These are phyloP conservation scores for Brachyptera risi DNA, from an alignment of 2,888 invertebrate species.

Conservation along the genomic window DNA sequence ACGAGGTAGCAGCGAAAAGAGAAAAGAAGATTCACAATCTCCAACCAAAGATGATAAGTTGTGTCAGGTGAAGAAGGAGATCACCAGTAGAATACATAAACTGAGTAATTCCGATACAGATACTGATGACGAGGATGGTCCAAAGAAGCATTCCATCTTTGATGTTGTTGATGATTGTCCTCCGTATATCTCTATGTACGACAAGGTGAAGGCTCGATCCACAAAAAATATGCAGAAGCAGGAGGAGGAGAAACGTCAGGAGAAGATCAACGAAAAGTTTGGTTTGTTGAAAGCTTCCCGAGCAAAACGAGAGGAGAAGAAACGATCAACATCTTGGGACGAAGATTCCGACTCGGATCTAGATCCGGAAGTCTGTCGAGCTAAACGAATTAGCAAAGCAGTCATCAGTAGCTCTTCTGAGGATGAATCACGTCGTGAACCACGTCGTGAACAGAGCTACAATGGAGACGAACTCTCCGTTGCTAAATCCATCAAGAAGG, in stretches of 20 bases:
- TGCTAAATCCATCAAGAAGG: constrained; percentile 25
- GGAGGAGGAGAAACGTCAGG: constrained; percentile 80
- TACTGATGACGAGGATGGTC: constrained; percentile 50
- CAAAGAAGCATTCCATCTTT: constrained; percentile 87
- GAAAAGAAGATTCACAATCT: constrained; percentile 35
- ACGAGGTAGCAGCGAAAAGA: constrained; percentile 38
- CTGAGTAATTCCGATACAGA: constrained; percentile 55
- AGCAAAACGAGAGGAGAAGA: constrained; percentile 84
- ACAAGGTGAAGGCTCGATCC: constrained; percentile 91
- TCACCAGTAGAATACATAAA: constrained; percentile 39
- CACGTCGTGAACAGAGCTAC: constrained; percentile 39
- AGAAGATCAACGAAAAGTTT: constrained; percentile 86
- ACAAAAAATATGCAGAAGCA: constrained; percentile 92
- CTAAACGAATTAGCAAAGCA: constrained; percentile 41
- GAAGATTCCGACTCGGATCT: constrained; percentile 68
- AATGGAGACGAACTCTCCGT: constrained; percentile 25
- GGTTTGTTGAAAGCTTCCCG: constrained; percentile 82
- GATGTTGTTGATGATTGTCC: constrained; percentile 87
- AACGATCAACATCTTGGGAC: constrained; percentile 83
- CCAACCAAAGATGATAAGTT: constrained; percentile 23
- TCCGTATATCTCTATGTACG: constrained; percentile 94
- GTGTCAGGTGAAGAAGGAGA: constrained; percentile 34
- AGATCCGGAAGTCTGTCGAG: constrained; percentile 51
- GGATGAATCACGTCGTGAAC: too few species aligned
- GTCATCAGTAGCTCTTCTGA: constrained; percentile 55